phyloP scores from a whole-genome alignment of 2,797 vertebrate genomes.

The Bovichtus diacanthus region DNA sequence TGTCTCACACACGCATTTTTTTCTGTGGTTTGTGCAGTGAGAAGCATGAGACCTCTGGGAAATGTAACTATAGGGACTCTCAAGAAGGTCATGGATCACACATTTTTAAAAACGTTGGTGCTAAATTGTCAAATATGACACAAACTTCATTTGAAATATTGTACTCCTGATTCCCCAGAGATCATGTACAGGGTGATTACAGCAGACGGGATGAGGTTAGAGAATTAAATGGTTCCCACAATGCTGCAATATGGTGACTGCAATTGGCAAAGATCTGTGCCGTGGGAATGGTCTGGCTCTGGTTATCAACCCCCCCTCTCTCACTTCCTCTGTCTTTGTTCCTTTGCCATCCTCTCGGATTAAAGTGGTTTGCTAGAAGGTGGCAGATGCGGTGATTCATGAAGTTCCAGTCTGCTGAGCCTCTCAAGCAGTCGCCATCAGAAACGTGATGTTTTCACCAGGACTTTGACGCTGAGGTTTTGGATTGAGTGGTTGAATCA shows the following conservation, averaged over 20 bases:
- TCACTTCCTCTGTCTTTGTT: conserved; percentile 46
- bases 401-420: conserved; percentile 5
- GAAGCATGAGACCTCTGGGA: conserved; percentile 23
- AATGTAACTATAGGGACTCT: conserved; percentile 3
- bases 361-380: conserved; percentile 43
- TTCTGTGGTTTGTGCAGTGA: conserved; percentile 56
- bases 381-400: conserved; percentile 54
- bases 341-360: conserved; percentile 34
- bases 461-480: not conserved
- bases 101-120: conserved; percentile 26
- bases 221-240: conserved; percentile 54
- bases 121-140: conserved; percentile 21
- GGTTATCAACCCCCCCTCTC: conserved; percentile 49
- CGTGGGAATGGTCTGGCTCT: conserved; percentile 63
- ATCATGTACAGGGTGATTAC: conserved; percentile 26
- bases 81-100: conserved; percentile 22
- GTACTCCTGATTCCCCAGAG: conserved; percentile 19
- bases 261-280: conserved; percentile 61
- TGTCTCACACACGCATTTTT: conserved; percentile 51
- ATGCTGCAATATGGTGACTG: conserved; percentile 56
- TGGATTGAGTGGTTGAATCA: conserved; percentile 17
- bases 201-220: conserved; percentile 18
- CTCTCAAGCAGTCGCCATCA: conserved; percentile 15
- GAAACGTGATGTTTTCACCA: conserved; percentile 6
- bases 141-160: conserved; percentile 25